Evolutionary conservation across 2,888 invertebrate species (phyloP).

Genomic region (Latrodectus elegans): DNA sequence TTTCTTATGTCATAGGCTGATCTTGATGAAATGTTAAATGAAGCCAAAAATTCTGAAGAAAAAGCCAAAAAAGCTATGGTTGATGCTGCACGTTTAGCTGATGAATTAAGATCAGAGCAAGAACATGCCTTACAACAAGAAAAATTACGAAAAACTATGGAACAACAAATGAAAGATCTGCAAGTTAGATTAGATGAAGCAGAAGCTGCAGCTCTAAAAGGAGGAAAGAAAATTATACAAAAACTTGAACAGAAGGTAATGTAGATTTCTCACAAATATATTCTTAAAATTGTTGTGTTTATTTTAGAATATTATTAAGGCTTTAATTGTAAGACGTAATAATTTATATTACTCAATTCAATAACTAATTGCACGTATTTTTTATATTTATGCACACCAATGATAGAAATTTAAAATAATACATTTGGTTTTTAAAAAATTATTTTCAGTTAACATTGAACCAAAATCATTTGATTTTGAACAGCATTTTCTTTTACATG

Average conservation of each 20-base stretch:
- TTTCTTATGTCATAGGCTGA: constrained; percentile 81
- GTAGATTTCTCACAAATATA: no score
- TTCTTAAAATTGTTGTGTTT: neutral
- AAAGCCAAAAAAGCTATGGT: constrained; percentile 99
- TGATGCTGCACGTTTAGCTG: constrained; percentile 97
- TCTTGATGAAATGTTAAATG: constrained; percentile 97
- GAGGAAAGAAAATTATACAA: constrained; percentile 99
- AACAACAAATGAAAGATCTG: constrained; percentile 98
- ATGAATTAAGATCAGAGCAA: constrained; percentile 99
- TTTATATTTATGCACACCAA: no score
- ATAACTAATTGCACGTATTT: no score
- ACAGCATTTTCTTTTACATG: no score
- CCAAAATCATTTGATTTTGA: no score
- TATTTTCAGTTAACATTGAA: no score
- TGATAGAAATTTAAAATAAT: no score
- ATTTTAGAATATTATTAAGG: no score
- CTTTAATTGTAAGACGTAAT: no score
- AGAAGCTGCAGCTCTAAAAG: constrained; percentile 97
- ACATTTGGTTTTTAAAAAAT: no score
- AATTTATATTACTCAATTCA: no score
- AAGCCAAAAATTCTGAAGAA: constrained; percentile 99
- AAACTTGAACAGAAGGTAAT: constrained; percentile 89
- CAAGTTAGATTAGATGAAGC: constrained; percentile 97
- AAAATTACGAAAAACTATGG: constrained; percentile 97
- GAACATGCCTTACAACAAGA: constrained; percentile 99